phyloP scores from a whole-genome alignment of 1,140 invertebrate species.

The Teleopsis dalmanni region DNA sequence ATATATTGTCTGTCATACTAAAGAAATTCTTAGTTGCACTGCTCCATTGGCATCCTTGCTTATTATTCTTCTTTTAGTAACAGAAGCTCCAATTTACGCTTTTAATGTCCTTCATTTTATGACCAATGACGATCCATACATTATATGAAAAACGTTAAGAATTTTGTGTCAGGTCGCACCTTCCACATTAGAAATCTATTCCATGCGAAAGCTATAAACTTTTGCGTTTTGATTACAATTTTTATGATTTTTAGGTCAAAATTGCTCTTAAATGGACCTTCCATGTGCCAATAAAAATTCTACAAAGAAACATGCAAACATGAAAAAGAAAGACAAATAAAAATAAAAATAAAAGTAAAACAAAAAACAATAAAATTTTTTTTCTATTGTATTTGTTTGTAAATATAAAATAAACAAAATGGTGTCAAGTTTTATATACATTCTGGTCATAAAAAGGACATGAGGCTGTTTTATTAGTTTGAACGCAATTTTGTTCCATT shows the following conservation, averaged over 20 bases:
- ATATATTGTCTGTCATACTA: neutral
- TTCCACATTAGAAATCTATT: constrained; percentile 3
- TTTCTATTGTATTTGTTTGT: no score
- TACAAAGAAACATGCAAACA: constrained; percentile 39
- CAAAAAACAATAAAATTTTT: no score
- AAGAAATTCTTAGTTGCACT: no score
- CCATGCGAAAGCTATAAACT: neutral
- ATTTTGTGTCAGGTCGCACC: neutral
- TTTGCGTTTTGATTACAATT: constrained; percentile 27
- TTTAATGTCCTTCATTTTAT: no score
- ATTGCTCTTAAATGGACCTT: constrained; percentile 20
- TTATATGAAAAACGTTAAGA: no score
- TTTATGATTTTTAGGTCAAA: constrained; percentile 43
- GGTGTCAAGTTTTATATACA: constrained; percentile 18
- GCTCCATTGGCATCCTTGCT: no score
- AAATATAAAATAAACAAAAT: constrained; percentile 30
- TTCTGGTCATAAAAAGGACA: constrained; percentile 8
- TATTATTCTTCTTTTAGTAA: no score
- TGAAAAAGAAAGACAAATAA: no score
- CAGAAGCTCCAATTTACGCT: no score
- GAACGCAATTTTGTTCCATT: neutral
- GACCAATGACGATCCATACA: no score
- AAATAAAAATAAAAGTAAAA: no score
- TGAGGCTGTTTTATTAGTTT: constrained; percentile 3
- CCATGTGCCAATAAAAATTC: constrained; percentile 38